These are phyloP conservation scores for Seira musarum DNA, from an alignment of 2,888 invertebrate species.

Conservation along the genomic window DNA sequence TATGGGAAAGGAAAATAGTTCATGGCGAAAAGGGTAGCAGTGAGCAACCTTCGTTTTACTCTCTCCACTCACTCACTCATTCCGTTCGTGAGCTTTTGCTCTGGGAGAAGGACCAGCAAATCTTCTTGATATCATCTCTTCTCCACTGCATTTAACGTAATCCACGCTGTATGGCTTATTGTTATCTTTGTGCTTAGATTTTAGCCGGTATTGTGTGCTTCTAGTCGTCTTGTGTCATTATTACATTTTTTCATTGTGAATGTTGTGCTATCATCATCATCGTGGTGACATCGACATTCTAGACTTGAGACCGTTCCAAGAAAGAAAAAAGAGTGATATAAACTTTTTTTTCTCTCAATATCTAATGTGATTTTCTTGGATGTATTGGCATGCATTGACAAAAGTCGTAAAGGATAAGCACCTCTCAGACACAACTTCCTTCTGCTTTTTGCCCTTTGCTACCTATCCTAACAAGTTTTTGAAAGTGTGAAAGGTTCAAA, in stretches of 20 bases:
- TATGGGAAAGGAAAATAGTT: slow-evolving; percentile 48
- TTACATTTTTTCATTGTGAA: no score
- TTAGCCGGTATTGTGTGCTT: neutral
- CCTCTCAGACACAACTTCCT: no score
- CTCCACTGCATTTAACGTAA: neutral
- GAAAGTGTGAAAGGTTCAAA: neutral
- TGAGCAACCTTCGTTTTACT: slow-evolving; percentile 45
- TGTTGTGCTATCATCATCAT: no score
- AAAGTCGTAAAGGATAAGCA: no score
- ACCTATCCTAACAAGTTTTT: neutral
- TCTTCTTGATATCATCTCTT: neutral
- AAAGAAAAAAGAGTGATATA: neutral
- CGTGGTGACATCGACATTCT: no score
- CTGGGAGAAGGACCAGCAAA: neutral
- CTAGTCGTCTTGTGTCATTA: neutral
- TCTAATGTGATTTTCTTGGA: neutral
- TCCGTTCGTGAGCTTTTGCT: neutral
- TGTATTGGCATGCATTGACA: no score
- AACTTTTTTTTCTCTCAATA: no score
- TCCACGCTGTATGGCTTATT: neutral
- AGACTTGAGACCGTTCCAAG: neutral
- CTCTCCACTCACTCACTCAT: slow-evolving; percentile 24
- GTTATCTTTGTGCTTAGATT: neutral
- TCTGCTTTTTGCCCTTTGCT: neutral
- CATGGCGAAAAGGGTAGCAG: slow-evolving; percentile 59